A percentile compares a stretch with the other conserved stretches of the same genome.
Conservation (phyloP, 2,888 invertebrate genomes). For the Atrina japonica region DNA sequence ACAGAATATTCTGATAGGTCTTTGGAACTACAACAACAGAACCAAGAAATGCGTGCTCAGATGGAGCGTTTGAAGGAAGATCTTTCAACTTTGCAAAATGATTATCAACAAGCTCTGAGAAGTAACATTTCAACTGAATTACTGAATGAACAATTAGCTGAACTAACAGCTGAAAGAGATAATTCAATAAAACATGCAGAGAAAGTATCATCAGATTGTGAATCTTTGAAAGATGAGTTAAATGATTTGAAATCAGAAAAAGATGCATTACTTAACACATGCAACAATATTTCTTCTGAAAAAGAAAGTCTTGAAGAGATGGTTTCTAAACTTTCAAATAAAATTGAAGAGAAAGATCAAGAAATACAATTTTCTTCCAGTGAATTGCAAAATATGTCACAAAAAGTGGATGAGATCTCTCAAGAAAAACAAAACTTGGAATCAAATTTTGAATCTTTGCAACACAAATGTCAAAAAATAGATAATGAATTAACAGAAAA, state of each 20-base stretch:
- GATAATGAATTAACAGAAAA: conserved; percentile 27
- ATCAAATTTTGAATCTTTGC: conserved; percentile 3
- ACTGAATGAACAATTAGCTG: neutral
- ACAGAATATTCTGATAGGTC: too few relatives aligned
- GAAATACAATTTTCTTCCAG: conserved; percentile 5
- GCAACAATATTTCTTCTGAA: neutral
- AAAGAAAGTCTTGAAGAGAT: conserved; percentile 27
- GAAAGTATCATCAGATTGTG: neutral
- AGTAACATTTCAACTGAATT: neutral
- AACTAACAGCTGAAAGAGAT: conserved; percentile 2
- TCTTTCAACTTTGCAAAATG: conserved; percentile 29
- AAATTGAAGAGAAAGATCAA: conserved; percentile 7
- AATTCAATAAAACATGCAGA: neutral
- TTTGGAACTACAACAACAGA: neutral
- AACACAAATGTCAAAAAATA: conserved; percentile 33
- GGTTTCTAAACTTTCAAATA: conserved; percentile 12
- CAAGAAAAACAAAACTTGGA: neutral
- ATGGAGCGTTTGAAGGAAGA: conserved; percentile 30
- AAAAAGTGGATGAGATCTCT: conserved; percentile 10
- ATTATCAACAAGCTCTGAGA: conserved; percentile 6
- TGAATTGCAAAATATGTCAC: neutral
- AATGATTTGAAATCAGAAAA: too few relatives aligned
- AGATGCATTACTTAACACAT: too few relatives aligned
- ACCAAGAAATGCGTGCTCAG: conserved; percentile 33
- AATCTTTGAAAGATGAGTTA: too few relatives aligned